phyloP scores from a whole-genome alignment of 2,797 vertebrate genomes.

The Pelochelys cantorii region DNA sequence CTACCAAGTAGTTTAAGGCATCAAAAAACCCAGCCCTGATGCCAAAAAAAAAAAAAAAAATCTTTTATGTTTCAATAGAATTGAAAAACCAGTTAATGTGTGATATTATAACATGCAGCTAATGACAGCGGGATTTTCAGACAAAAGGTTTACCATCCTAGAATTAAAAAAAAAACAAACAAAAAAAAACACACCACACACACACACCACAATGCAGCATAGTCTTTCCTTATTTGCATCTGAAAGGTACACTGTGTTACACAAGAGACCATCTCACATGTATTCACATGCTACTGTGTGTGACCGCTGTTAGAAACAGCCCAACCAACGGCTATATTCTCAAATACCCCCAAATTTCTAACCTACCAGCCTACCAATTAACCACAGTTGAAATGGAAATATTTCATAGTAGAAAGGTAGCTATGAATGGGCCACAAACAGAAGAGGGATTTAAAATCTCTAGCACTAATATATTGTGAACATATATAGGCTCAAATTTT shows the following conservation, averaged over 20 bases:
- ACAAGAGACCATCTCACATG: not conserved
- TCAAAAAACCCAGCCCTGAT: not conserved
- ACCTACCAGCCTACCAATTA: not conserved
- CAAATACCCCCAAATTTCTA: not conserved
- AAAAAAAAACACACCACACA: too few species aligned
- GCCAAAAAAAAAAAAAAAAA: not conserved
- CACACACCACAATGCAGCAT: not conserved
- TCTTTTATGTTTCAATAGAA: not conserved
- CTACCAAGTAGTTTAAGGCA: not conserved
- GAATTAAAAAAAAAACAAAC: conserved; percentile 1
- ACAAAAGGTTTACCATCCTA: not conserved
- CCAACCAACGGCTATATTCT: not conserved
- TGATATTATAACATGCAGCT: not conserved
- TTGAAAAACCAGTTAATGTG: not conserved
- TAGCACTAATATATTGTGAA: not conserved
- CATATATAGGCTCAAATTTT: not conserved
- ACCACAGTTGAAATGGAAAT: not conserved
- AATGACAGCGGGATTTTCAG: not conserved
- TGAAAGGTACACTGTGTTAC: rapidly evolving
- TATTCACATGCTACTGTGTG: not conserved
- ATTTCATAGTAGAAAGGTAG: not conserved
- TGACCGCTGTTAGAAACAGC: not conserved
- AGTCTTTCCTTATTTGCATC: not conserved
- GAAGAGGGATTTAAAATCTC: not conserved
- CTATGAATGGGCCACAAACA: not conserved